Conservation (phyloP, 2,113 vertebrate genomes). For the Cranoglanis bouderius region DNA sequence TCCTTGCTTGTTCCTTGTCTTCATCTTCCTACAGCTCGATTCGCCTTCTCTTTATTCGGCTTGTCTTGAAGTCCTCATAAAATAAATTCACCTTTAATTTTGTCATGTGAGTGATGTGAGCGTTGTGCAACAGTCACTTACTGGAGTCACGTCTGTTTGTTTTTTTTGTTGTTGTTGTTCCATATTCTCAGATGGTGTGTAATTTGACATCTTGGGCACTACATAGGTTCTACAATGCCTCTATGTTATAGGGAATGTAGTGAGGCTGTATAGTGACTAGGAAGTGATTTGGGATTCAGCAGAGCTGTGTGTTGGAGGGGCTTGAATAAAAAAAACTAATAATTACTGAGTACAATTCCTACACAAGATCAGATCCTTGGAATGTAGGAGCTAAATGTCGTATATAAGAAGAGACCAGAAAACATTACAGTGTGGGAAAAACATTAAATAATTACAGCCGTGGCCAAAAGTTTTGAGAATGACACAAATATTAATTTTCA, state of each 20-base stretch:
- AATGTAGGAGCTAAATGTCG: neutral
- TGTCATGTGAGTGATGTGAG: neutral
- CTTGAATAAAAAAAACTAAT: neutral
- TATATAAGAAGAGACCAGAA: neutral
- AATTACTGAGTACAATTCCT: too few relatives aligned
- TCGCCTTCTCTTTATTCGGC: neutral
- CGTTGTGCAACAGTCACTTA: neutral
- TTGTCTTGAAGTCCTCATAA: neutral
- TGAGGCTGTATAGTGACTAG: neutral
- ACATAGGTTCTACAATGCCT: neutral
- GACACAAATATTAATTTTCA: too few relatives aligned
- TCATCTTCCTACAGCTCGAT: neutral
- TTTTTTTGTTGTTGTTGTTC: neutral
- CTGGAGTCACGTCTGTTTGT: neutral
- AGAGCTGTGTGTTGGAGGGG: neutral
- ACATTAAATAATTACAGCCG: too few relatives aligned
- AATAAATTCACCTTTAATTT: neutral
- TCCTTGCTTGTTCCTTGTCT: slow-evolving; percentile 1
- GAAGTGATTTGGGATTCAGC: neutral
- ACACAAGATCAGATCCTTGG: neutral
- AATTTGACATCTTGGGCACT: neutral
- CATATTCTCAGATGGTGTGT: neutral
- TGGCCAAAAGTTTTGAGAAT: too few relatives aligned
- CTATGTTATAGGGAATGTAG: neutral
- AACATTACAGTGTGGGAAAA: too few relatives aligned